A percentile compares a stretch with the other conserved stretches of the same genome.
Evolutionary conservation across 2,888 invertebrate species (phyloP).

Genomic region (Acrobasis consociella): DNA sequence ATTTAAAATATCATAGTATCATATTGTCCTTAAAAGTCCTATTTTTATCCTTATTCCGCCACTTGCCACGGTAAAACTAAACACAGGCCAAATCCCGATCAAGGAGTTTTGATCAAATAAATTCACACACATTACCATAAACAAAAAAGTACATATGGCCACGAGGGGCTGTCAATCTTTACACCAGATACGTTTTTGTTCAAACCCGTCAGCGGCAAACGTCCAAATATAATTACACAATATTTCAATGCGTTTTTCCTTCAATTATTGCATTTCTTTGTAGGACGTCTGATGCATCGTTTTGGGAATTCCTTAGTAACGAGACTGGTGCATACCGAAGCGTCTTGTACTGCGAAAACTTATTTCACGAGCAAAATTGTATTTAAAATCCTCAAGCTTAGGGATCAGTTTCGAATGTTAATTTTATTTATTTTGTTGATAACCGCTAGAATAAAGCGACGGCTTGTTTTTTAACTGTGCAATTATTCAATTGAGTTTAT

Average conservation of each 20-base stretch:
- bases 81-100: neutral
- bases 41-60: neutral
- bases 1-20: neutral
- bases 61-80: neutral
- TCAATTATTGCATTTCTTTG: conserved; percentile 72
- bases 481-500: conserved; percentile 21
- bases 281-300: conserved; percentile 53
- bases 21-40: neutral
- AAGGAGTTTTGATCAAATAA: neutral
- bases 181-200: conserved; percentile 54
- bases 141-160: conserved; percentile 38
- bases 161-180: conserved; percentile 50
- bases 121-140: conserved; percentile 28
- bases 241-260: conserved; percentile 70
- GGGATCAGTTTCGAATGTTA: neutral
- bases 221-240: conserved; percentile 69
- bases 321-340: conserved; percentile 48
- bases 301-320: conserved; percentile 65
- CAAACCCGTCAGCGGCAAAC: conserved; percentile 38
- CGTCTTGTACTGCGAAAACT: conserved; percentile 16
- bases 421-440: neutral
- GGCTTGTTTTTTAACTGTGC: conserved; percentile 13
- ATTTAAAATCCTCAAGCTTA: neutral
- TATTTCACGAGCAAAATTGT: neutral
- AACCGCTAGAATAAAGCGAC: conserved; percentile 18